Percentiles rank a stretch among this genome's conserved stretches.
Evolutionary conservation across 2,797 vertebrate species (phyloP).

Genomic region (Neopelma chrysocephalum): DNA sequence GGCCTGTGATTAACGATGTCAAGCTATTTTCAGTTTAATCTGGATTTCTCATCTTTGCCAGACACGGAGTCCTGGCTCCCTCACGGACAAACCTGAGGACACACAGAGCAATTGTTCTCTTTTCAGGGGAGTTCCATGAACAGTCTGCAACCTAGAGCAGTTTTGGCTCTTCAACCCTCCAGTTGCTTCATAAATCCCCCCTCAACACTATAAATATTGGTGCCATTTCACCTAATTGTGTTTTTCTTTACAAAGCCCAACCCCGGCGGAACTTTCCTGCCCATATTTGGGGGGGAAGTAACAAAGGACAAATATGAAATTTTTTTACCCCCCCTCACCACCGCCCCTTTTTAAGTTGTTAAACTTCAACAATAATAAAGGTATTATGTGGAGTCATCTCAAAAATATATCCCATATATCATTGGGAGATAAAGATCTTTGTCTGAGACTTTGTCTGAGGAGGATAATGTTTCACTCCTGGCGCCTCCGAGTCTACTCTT

Average conservation of each 20-base stretch:
- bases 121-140: not conserved
- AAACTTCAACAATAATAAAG: conserved; percentile 67
- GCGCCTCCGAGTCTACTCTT: conserved; percentile 66
- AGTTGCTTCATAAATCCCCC: not conserved
- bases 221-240: not conserved
- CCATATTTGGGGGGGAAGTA: conserved; percentile 48
- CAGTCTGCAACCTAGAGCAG: not conserved
- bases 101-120: not conserved
- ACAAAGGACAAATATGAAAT: conserved; percentile 38
- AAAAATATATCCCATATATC: conserved; percentile 71
- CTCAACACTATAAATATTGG: not conserved
- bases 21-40: not conserved
- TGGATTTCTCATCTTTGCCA: not conserved
- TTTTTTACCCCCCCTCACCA: not conserved
- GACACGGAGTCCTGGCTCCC: not conserved
- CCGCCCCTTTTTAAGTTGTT: conserved; percentile 49
- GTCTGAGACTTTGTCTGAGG: conserved; percentile 72
- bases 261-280: not conserved
- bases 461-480: conserved; percentile 72
- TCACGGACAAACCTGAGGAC: not conserved
- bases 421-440: conserved; percentile 70
- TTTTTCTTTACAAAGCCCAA: not conserved
- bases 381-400: conserved; percentile 70
- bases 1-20: not conserved
- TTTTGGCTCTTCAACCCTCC: conserved; percentile 3